Base-by-base conservation (phyloP, 2,888 invertebrate genomes). In the Invenusta paracnida region DNA sequence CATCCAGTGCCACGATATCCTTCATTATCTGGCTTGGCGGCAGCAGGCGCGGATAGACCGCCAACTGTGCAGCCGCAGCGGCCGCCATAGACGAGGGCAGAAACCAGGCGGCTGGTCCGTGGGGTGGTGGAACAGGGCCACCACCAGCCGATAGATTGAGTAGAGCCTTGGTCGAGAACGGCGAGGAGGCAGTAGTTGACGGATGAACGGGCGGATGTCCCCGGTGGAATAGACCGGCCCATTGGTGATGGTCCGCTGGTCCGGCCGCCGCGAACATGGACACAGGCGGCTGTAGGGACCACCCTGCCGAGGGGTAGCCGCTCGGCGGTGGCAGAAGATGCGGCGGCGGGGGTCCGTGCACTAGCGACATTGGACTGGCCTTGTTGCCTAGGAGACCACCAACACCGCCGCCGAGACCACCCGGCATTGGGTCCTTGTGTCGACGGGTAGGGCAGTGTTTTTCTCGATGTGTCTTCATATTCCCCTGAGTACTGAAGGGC, bases 401-500 rank as follows among this genome's bases (percentile, higher is more conserved):
- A 17, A 48, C 17, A 17, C 48, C 17, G 5, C 48, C 48, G 48
- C 5, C 48, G 48, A 48, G 5, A 17, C 73, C 73, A 5, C 73
- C 48, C 48, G 11, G 11, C 5, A 17, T 73, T 5, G 73, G 73
- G 25, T 73, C 73, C 25, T 73, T 73, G 73, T 73, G 73, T 29
- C 82, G 82, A 2, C 82, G 29, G 25, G 82, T 13, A 13, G 82
- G 82, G 29, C 82, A 82, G 31, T 82, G 82, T 29, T 82, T 82
- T 29, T 82, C 82, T 29, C 82, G 29, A 28, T 84, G 84, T 2
- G 84, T 81, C 84, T 84, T 67, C 84, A 84, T 84, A 28, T 84
- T 84, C n/a, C 84, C 84, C 11, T 84, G 84, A 82, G 84, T 84
- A 1, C 73, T 79, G 66, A 84, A 84, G 0, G 73, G 11, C 28